phyloP scores from a whole-genome alignment of 2,113 vertebrate genomes.

The Eclectus roratus region DNA sequence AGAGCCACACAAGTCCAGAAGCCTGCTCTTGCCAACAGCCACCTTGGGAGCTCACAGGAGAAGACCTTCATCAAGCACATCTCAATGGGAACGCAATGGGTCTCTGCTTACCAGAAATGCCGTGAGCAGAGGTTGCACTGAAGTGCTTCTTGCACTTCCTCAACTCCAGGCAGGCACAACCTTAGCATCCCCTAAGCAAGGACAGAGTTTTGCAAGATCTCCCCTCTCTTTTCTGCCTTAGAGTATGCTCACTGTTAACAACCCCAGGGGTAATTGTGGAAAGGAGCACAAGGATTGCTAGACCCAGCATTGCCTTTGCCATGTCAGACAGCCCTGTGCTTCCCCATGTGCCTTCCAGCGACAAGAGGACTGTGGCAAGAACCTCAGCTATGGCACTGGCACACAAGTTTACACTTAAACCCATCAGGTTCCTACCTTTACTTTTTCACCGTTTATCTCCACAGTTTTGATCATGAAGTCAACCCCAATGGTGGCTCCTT shows the following conservation, averaged over 20 bases:
- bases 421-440: constrained; percentile 83
- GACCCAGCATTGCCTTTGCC: not conserved
- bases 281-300: rapidly evolving
- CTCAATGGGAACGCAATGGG: not conserved
- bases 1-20: not conserved
- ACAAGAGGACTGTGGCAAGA: not conserved
- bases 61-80: not conserved
- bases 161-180: not conserved
- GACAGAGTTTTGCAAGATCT: not conserved
- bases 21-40: not conserved
- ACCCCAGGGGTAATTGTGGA: not conserved
- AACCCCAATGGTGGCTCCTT: constrained; percentile 98
- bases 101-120: not conserved
- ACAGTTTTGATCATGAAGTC: constrained; percentile 99
- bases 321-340: rapidly evolving
- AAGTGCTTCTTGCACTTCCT: not conserved
- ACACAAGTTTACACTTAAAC: not conserved
- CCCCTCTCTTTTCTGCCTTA: not conserved
- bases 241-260: not conserved
- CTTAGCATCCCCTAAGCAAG: not conserved
- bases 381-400: not conserved
- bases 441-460: constrained; percentile 97
- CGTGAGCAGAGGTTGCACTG: not conserved
- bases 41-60: not conserved
- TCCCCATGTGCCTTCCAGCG: not conserved